phyloP scores from a whole-genome alignment of 2,797 vertebrate genomes.

The Orestias chungarensis region DNA sequence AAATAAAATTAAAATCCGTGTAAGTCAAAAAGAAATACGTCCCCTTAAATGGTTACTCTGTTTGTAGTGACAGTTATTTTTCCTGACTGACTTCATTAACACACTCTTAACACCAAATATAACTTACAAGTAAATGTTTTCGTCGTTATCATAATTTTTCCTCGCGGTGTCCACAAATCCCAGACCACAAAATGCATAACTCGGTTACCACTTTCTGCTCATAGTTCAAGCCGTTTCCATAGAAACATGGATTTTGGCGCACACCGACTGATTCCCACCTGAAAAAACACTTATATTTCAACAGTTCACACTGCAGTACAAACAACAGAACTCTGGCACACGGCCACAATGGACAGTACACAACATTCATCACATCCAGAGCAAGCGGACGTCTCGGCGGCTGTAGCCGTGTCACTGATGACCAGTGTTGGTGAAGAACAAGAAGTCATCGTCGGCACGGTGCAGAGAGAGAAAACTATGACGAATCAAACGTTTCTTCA shows the following conservation, averaged over 20 bases:
- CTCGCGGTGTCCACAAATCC: neutral
- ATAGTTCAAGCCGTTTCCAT: slow-evolving; percentile 72
- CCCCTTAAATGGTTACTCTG: neutral
- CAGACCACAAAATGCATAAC: slow-evolving; percentile 39
- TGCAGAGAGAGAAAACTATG: neutral
- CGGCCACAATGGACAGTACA: slow-evolving; percentile 65
- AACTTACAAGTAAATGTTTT: neutral
- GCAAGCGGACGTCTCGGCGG: slow-evolving; percentile 58
- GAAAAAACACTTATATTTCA: slow-evolving; percentile 83
- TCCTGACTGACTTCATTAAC: slow-evolving; percentile 1
- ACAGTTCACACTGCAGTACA: slow-evolving; percentile 75
- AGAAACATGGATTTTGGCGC: slow-evolving; percentile 73
- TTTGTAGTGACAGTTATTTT: neutral
- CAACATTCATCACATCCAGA: slow-evolving; percentile 71
- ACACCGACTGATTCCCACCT: slow-evolving; percentile 78
- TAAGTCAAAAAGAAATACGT: neutral
- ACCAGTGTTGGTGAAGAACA: slow-evolving; percentile 17
- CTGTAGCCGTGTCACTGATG: slow-evolving; percentile 65
- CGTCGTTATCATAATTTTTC: neutral
- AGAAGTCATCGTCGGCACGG: neutral
- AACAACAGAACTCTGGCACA: slow-evolving; percentile 69
- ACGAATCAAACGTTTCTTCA: neutral
- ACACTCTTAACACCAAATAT: slow-evolving; percentile 8
- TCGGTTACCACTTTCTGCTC: slow-evolving; percentile 63
- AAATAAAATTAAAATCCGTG: neutral